phyloP scores from a whole-genome alignment of 2,888 invertebrate species.

The Rhagophthalmus giganteus region DNA sequence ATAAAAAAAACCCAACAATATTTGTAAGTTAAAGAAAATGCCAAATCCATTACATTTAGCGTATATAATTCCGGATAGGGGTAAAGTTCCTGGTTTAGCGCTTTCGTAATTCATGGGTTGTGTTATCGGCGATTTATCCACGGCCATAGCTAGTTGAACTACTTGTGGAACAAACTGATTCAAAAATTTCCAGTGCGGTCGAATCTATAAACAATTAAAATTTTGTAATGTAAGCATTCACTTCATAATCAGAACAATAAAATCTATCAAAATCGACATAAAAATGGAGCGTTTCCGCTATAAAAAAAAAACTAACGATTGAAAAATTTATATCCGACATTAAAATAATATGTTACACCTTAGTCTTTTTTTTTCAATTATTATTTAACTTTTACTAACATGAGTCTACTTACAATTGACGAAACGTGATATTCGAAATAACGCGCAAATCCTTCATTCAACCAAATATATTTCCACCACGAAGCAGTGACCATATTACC shows the following conservation, averaged over 20 bases:
- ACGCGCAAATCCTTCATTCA: slow-evolving; percentile 72
- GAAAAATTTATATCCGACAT: too few species aligned
- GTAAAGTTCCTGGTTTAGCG: not conserved
- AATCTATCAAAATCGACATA: too few species aligned
- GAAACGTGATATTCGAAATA: slow-evolving; percentile 57
- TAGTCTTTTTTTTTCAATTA: not conserved
- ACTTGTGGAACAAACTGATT: not conserved
- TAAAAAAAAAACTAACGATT: too few species aligned
- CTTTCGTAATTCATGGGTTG: not conserved
- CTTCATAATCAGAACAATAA: too few species aligned
- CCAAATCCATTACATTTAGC: not conserved
- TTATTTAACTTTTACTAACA: too few species aligned
- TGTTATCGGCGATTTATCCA: not conserved
- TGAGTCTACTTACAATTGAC: too few species aligned
- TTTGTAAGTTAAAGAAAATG: too few species aligned
- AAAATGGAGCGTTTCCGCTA: too few species aligned
- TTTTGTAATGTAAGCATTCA: too few species aligned
- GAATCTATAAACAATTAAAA: not conserved
- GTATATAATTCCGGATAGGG: not conserved
- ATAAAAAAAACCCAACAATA: too few species aligned
- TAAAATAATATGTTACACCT: too few species aligned
- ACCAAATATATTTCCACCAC: slow-evolving; percentile 68
- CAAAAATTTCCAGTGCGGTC: not conserved
- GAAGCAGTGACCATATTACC: slow-evolving; percentile 66
- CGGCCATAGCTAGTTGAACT: not conserved